These are phyloP conservation scores for Cerastoderma edule DNA, from an alignment of 2,888 invertebrate species.

Conservation along the genomic window DNA sequence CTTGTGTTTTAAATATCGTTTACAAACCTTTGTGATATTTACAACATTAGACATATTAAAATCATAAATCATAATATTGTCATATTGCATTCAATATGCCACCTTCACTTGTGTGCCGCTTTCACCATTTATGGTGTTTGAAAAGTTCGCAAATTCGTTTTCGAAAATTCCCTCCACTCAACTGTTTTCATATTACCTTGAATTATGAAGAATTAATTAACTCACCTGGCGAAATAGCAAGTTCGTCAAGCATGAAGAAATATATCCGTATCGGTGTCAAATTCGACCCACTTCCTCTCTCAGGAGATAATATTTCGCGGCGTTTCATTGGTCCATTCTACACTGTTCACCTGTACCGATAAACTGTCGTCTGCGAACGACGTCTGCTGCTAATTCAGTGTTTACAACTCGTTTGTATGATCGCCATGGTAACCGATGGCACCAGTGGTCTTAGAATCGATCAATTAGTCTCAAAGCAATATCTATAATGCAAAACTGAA, in stretches of 20 bases:
- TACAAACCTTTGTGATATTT: too few relatives aligned
- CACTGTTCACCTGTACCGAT: too few relatives aligned
- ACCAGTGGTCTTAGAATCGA: conserved; percentile 15
- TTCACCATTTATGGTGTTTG: not conserved
- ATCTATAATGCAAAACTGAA: too few relatives aligned
- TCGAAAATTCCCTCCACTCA: conserved; percentile 16
- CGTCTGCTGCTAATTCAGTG: conserved; percentile 7
- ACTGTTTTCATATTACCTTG: not conserved
- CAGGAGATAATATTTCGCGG: not conserved
- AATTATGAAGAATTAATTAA: conserved; percentile 19
- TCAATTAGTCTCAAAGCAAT: too few relatives aligned
- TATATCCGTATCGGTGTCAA: conserved; percentile 24
- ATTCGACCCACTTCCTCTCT: conserved; percentile 7
- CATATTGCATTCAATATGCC: conserved; percentile 22
- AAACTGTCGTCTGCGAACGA: conserved; percentile 16
- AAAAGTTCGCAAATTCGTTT: too few relatives aligned
- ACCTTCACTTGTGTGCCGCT: not conserved
- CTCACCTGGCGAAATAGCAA: conserved; percentile 9
- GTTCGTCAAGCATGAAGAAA: conserved; percentile 27
- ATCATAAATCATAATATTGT: too few relatives aligned
- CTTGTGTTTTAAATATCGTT: too few relatives aligned
- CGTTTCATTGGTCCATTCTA: conserved; percentile 12
- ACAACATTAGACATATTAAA: too few relatives aligned
- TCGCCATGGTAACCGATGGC: conserved; percentile 17
- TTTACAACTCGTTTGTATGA: conserved; percentile 15